These are phyloP conservation scores for Tiphia femorata DNA, from an alignment of 2,888 invertebrate genomes.

Conservation along the genomic window DNA sequence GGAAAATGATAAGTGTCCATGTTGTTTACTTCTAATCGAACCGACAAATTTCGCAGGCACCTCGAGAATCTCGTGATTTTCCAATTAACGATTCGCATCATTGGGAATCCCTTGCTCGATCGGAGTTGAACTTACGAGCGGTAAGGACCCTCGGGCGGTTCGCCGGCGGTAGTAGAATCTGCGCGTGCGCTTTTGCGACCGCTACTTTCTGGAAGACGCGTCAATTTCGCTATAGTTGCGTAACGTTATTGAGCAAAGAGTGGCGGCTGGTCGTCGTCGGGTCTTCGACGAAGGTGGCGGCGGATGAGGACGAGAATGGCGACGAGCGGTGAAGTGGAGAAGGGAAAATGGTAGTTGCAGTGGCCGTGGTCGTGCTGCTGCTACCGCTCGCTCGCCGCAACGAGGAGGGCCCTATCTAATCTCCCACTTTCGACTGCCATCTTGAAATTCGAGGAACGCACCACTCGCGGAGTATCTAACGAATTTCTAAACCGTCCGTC, in stretches of 20 bases:
- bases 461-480: constrained; percentile 45
- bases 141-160: not conserved
- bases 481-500: constrained; percentile 44
- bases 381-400: too few relatives aligned
- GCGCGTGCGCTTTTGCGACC: not conserved
- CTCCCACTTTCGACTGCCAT: constrained; percentile 63
- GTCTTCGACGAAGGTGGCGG: constrained; percentile 9
- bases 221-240: constrained; percentile 46
- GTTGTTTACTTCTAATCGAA: too few relatives aligned
- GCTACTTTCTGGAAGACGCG: constrained; percentile 36
- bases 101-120: too few relatives aligned
- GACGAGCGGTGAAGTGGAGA: too few relatives aligned
- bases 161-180: too few relatives aligned
- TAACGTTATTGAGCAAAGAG: too few relatives aligned
- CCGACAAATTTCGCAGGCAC: too few relatives aligned
- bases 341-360: too few relatives aligned
- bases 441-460: constrained; percentile 53
- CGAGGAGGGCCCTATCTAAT: constrained; percentile 60
- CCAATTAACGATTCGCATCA: too few relatives aligned
- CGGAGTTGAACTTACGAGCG: not conserved
- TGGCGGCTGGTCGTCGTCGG: not conserved
- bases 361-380: too few relatives aligned
- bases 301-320: constrained; percentile 7
- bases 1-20: too few relatives aligned
- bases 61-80: too few relatives aligned